A percentile compares a stretch with the other conserved stretches of the same genome.
Evolutionary conservation across 1,140 invertebrate genomes (phyloP).

Genomic region (Heliconius hermathena): DNA sequence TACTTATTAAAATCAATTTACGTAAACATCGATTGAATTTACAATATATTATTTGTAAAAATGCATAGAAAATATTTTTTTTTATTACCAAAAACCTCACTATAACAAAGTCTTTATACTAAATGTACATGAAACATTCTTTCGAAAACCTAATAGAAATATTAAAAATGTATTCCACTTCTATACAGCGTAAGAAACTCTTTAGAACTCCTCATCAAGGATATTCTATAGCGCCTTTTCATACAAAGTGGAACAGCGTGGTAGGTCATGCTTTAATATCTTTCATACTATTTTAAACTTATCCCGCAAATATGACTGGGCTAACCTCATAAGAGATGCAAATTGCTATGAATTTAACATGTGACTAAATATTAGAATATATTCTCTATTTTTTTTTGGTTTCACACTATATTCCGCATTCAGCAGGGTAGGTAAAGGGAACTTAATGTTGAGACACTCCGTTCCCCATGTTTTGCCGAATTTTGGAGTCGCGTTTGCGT

Average conservation of each 20-base stretch:
- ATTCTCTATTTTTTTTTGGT: too few species aligned
- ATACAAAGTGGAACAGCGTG: conserved; percentile 34
- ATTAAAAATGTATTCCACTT: conserved; percentile 29
- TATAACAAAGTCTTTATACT: background rate
- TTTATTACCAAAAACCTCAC: background rate
- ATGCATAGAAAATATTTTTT: background rate
- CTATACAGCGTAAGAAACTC: conserved; percentile 27
- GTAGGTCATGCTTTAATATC: conserved; percentile 17
- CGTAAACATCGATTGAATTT: too few species aligned
- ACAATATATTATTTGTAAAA: too few species aligned
- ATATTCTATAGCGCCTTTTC: conserved; percentile 38
- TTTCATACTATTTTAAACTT: conserved; percentile 17
- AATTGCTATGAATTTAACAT: background rate
- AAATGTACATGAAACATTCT: background rate
- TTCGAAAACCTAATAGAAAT: conserved; percentile 27
- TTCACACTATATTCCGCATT: too few species aligned
- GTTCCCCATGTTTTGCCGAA: too few species aligned
- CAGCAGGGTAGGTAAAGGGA: too few species aligned
- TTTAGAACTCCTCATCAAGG: conserved; percentile 41
- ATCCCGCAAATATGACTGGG: background rate
- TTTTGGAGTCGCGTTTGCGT: too few species aligned
- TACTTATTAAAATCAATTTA: too few species aligned
- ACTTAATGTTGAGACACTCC: too few species aligned
- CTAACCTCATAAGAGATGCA: background rate
- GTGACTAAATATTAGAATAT: background rate